Percentiles rank a stretch among this genome's conserved stretches.
phyloP scores from a whole-genome alignment of 2,797 vertebrate genomes.

The Cryptoprocta ferox region DNA sequence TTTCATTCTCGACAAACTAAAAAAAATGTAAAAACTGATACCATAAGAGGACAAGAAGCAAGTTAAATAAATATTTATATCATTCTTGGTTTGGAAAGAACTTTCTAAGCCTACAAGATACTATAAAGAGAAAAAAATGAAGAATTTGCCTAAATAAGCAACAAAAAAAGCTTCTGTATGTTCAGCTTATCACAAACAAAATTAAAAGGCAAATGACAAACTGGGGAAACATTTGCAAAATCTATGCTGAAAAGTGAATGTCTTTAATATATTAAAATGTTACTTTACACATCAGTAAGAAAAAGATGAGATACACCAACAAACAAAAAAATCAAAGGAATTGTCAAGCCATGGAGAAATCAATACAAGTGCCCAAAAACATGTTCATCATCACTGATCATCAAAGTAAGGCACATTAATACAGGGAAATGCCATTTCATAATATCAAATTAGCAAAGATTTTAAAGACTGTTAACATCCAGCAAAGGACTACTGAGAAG shows the following conservation, averaged over 20 bases:
- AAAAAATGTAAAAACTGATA: constrained; percentile 15
- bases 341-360: not conserved
- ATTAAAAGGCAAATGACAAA: constrained; percentile 20
- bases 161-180: not conserved
- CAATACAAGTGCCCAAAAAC: not conserved
- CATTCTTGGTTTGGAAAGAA: not conserved
- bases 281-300: constrained; percentile 30
- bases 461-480: constrained; percentile 16
- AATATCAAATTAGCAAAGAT: constrained; percentile 11
- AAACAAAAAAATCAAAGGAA: not conserved
- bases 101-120: not conserved
- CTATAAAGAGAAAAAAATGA: not conserved
- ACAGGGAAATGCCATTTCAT: constrained; percentile 2
- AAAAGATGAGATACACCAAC: not conserved
- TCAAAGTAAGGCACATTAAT: not conserved
- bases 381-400: not conserved
- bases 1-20: not conserved
- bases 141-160: not conserved
- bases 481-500: not conserved
- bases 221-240: constrained; percentile 14
- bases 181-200: not conserved
- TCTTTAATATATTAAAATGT: not conserved
- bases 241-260: not conserved
- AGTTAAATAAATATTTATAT: not conserved
- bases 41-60: not conserved